A percentile compares a stretch with the other conserved stretches of the same genome.
Conservation (phyloP, 2,113 vertebrate genomes). For the Rhinolophus ferrumequinum region DNA sequence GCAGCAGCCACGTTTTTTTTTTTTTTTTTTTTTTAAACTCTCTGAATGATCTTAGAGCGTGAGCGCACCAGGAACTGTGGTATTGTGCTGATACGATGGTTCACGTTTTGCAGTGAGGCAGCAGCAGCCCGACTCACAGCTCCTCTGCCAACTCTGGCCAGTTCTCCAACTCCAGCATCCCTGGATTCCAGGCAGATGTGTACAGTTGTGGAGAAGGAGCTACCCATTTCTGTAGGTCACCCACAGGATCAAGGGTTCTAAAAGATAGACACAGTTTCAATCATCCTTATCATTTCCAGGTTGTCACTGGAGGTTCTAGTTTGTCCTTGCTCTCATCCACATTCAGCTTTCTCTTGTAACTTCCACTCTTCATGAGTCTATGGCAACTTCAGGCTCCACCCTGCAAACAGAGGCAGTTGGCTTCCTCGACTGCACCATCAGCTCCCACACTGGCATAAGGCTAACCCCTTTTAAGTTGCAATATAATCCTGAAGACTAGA, state of each 20-base stretch:
- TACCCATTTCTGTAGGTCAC: not conserved
- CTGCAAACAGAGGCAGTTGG: not conserved
- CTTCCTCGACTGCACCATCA: not conserved
- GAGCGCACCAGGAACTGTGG: not conserved
- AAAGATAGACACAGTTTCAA: not conserved
- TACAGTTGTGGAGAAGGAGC: not conserved
- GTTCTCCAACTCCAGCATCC: not conserved
- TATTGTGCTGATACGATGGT: not conserved
- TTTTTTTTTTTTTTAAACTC: no score
- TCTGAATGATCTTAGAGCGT: not conserved
- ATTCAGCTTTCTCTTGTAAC: not conserved
- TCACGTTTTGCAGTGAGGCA: not conserved
- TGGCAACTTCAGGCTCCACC: not conserved
- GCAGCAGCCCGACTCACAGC: not conserved
- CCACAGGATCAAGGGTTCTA: not conserved
- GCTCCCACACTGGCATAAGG: not conserved
- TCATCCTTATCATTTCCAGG: not conserved
- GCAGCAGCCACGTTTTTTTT: not conserved
- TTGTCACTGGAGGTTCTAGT: not conserved
- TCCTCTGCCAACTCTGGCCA: not conserved
- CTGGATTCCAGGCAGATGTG: not conserved
- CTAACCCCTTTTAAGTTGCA: not conserved
- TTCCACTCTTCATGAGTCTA: not conserved
- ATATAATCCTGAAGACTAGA: not conserved
- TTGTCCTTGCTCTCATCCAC: not conserved